These are phyloP conservation scores for Hirtodrosophila histrioides DNA, from an alignment of 2,888 invertebrate genomes.

Conservation along the genomic window DNA sequence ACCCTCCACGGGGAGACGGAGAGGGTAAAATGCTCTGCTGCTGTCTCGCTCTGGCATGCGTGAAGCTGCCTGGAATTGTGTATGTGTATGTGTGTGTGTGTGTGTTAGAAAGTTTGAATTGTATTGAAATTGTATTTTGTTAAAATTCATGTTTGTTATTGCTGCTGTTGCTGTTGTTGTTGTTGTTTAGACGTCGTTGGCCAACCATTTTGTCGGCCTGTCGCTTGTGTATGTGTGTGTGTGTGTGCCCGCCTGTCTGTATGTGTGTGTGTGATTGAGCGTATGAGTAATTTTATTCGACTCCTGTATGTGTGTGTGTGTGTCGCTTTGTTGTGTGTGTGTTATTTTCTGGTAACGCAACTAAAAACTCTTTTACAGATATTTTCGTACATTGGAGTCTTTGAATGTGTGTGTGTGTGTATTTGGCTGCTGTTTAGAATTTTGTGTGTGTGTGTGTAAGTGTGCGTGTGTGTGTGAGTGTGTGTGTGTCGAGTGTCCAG, in stretches of 20 bases:
- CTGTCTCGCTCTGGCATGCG: conserved; percentile 37
- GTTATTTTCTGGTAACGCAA: conserved; percentile 69
- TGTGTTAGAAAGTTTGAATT: conserved; percentile 82
- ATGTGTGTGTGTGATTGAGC: conserved; percentile 53
- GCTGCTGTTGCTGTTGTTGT: conserved; percentile 53
- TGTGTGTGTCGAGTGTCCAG: conserved; percentile 49
- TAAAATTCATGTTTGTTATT: conserved; percentile 82
- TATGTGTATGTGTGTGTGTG: conserved; percentile 47
- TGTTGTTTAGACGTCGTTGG: conserved; percentile 76
- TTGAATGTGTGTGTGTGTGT: conserved; percentile 22
- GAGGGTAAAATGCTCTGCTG: conserved; percentile 33
- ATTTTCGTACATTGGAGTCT: conserved; percentile 55
- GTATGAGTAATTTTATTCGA: conserved; percentile 78
- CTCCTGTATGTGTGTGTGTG: conserved; percentile 39
- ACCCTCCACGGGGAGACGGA: conserved; percentile 21
- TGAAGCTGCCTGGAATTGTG: conserved; percentile 13
- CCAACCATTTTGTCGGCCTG: conserved; percentile 79
- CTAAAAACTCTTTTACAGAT: conserved; percentile 68
- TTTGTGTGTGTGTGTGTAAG: conserved; percentile 14
- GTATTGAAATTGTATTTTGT: conserved; percentile 83
- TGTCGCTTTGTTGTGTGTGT: conserved; percentile 25
- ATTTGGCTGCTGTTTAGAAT: conserved; percentile 60
- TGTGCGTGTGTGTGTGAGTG: conserved; percentile 11
- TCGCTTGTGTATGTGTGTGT: conserved; percentile 25
- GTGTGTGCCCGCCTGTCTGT: conserved; percentile 25